These are phyloP conservation scores for Cecidostiba fungosa DNA, from an alignment of 2,888 invertebrate species.

Conservation along the genomic window DNA sequence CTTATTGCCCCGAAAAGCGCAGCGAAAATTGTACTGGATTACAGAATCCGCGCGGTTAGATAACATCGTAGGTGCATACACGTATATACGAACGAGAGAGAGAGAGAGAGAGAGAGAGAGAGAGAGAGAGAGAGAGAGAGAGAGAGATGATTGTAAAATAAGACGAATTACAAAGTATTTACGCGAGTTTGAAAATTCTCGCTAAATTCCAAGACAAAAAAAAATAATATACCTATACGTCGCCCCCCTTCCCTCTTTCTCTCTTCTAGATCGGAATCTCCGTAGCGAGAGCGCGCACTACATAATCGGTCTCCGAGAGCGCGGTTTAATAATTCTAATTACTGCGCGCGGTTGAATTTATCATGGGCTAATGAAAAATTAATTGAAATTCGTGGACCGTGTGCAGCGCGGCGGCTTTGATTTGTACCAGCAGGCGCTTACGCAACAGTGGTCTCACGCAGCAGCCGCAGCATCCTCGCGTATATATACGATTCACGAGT, in stretches of 20 bases:
- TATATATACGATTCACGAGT: neutral
- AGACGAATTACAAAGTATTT: slow-evolving; percentile 10
- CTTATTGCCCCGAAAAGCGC: neutral
- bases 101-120: too few relatives aligned
- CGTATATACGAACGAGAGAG: neutral
- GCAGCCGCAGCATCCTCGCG: neutral
- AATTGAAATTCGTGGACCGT: slow-evolving; percentile 54
- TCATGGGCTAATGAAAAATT: slow-evolving; percentile 57
- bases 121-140: too few relatives aligned
- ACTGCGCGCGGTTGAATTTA: slow-evolving; percentile 38
- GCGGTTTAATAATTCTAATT: slow-evolving; percentile 44
- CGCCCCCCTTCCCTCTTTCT: neutral
- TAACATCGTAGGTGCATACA: neutral
- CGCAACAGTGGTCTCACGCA: slow-evolving; percentile 9
- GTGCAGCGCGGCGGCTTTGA: neutral
- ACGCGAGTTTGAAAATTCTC: neutral
- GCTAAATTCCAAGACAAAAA: neutral
- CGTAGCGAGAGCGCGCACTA: neutral
- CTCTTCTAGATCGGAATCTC: neutral
- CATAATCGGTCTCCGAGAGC: neutral
- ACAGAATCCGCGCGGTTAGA: slow-evolving; percentile 12
- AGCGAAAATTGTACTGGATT: neutral
- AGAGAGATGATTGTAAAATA: slow-evolving; percentile 8
- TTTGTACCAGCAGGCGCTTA: slow-evolving; percentile 15
- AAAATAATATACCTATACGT: neutral